Evolutionary conservation across 2,888 invertebrate genomes (phyloP), one percentile per base, ranked within the genome.

Genomic region (Seladonia tumulorum): DNA sequence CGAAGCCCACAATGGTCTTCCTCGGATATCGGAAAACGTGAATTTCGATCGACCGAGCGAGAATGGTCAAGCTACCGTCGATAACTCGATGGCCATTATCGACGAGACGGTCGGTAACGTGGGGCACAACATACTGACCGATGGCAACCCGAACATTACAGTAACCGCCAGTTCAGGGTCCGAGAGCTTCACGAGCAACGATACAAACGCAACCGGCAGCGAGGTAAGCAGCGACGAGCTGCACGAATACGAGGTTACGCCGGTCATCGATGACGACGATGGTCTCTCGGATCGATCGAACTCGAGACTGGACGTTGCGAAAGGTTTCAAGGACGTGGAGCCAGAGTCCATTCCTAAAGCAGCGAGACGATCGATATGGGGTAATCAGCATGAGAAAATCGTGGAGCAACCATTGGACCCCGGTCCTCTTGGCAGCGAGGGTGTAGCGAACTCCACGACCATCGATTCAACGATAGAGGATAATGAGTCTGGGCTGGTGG

Each of bases 161-260:
- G 77, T 25, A 18, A 86, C 82, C 71, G 79, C 80, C 25, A 88
- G 84, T 12, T 89, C 90, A 8, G 90, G 87, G 4, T 90, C 89
- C 7, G 93, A 92, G 22, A 92, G 92, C 70, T 90, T 87, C 29
- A 91, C 88, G 14, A 92, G 89, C 83, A 93, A 91, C 87, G 93
- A 93, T 45, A 93, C 89, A 16, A 93, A 89, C 29, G 91, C 93
- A 2, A 93, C 94, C 0, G 92, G 91, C 0, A 94, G 93, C 76
- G 94, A 94, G 75, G 87, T 93, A 49, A 94, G 93, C 90, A 93
- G 93, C 83, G 94, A 94, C 83, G 93, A 94, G 78, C 86, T 94
- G 10, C 94, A 94, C 87, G 94, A 94, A 74, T 93, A 94, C 87
- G 94, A 94, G 79, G 90, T 94, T 5, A 91, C 91, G 7, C 85